Percentiles rank a stretch among this genome's conserved stretches.
Conservation (phyloP, 2,113 vertebrate genomes). For the Piprites chloris region DNA sequence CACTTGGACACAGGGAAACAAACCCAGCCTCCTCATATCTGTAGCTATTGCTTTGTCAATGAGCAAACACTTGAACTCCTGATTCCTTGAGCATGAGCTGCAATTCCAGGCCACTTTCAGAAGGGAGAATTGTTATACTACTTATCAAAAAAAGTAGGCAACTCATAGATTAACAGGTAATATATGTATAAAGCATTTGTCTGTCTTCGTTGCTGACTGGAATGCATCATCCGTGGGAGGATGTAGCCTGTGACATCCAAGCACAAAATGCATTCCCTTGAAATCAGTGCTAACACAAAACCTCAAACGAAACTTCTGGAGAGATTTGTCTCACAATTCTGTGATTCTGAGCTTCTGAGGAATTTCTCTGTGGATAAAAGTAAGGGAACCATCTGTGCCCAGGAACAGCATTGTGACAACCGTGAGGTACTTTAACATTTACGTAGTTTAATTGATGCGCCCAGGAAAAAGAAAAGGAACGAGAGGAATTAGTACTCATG, state of each 20-base stretch:
- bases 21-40: neutral
- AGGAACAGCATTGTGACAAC: rapidly evolving
- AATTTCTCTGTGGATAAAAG: neutral
- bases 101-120: neutral
- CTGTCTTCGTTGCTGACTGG: neutral
- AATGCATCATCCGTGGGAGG: neutral
- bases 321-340: neutral
- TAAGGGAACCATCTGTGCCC: neutral
- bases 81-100: neutral
- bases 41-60: neutral
- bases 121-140: neutral
- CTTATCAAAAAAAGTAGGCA: neutral
- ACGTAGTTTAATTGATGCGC: neutral
- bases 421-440: neutral
- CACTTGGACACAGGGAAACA: neutral
- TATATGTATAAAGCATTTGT: neutral
- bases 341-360: neutral
- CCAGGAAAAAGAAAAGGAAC: neutral
- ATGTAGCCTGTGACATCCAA: neutral
- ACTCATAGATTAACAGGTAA: neutral
- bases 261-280: neutral
- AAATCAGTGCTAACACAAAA: neutral
- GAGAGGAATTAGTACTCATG: neutral
- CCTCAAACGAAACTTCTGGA: neutral
- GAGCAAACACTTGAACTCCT: neutral